phyloP scores from a whole-genome alignment of 2,113 vertebrate species.

The Eolophus roseicapilla region DNA sequence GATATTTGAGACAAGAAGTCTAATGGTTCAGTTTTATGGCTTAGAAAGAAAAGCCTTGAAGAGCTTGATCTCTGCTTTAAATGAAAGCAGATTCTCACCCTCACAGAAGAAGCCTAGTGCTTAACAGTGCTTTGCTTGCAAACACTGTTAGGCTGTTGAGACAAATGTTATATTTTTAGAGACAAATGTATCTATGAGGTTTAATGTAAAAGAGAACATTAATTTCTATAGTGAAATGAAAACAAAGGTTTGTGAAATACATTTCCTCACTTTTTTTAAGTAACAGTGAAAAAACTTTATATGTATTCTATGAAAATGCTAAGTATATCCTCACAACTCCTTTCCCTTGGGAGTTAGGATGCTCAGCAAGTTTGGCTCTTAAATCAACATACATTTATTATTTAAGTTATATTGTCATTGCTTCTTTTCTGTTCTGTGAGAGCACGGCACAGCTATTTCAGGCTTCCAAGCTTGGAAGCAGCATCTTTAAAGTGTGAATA shows the following conservation, averaged over 20 bases:
- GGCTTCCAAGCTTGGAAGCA: neutral
- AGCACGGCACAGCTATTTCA: neutral
- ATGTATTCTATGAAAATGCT: neutral
- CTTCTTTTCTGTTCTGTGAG: neutral
- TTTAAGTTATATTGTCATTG: slow-evolving; percentile 14
- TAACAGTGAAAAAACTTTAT: neutral
- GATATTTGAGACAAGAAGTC: neutral
- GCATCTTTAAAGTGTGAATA: slow-evolving; percentile 22
- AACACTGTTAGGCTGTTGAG: neutral
- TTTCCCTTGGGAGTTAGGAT: neutral
- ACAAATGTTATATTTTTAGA: neutral
- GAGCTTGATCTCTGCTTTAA: neutral
- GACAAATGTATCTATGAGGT: neutral
- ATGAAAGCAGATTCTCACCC: neutral
- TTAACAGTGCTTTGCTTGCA: neutral
- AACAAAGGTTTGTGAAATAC: neutral
- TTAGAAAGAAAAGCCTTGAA: neutral
- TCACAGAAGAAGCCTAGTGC: neutral
- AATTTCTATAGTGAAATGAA: neutral
- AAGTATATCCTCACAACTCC: neutral
- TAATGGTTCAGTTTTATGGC: neutral
- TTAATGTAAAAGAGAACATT: neutral
- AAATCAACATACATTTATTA: slow-evolving; percentile 26
- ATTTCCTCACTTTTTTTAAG: neutral
- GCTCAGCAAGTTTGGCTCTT: neutral